Base-by-base conservation (phyloP, 2,888 invertebrate species). In the Chrysolina oricalcia region DNA sequence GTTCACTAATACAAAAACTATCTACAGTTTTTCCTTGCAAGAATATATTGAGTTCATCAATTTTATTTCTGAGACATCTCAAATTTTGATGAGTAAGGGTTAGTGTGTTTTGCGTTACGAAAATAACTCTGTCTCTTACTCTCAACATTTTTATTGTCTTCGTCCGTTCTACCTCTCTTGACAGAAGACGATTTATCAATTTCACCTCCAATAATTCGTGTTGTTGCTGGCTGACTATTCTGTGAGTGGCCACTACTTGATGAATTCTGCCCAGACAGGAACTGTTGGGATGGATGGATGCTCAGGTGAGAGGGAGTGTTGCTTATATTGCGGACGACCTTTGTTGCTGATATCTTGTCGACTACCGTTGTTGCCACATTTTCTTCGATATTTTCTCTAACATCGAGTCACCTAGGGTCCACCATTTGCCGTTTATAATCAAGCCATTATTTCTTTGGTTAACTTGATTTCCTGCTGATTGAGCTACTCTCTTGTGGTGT, bases 61-160 rank as follows among this genome's bases (percentile, higher is more conserved):
- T 62, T 27, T 62, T 27, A 62, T 62, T 62, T 62, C 62, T 35
- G 62, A 27, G 62, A 62, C 35, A 62, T 35, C n/a, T n/a, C n/a
- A n/a, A n/a, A n/a, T n/a, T n/a, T n/a, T n/a, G n/a, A n/a, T n/a
- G n/a, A n/a, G n/a, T 62, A 62, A 62, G 23, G 62, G 62, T 62
- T 62, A 62, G 62, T 62, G 35, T 27, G 62, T 27, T 62, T 62
- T 62, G 62, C 62, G 62, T 15, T 27, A 62, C 62, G 62, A 27
- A 62, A 62, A 62, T 62, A 62, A 62, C 62, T n/a, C n/a, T n/a
- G n/a, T 62, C 27, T 62, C 62, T 62, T 62, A 62, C 62, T 62
- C 62, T 62, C 27, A 62, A 35, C 27, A 62, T 62, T 62, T 62
- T 62, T 27, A 35, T 62, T 62, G n/a, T 62, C 62, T 15, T 62